Base-by-base conservation (phyloP, 2,797 vertebrate genomes). In the Eleutherodactylus coqui region DNA sequence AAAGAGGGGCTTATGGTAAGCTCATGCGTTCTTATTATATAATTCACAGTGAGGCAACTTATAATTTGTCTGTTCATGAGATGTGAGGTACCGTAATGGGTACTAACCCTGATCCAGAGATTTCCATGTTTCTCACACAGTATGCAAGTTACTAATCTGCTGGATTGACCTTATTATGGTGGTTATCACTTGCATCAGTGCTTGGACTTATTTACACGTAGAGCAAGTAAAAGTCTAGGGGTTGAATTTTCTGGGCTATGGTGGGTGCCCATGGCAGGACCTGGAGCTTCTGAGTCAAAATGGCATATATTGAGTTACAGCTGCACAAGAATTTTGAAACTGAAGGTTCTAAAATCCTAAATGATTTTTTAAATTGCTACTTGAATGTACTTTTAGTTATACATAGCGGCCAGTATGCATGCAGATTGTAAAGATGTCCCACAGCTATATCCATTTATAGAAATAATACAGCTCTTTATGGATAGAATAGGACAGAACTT, bases 1-100 rank as follows among this genome's bases (percentile, higher is more conserved):
- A 97, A 97, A 73, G 97, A 98, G 85, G 98, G 97, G 11, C 91
- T 99, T 70, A 98, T 99, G 97, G 98, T 99, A 89, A 88, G 94
- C 92, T 41, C 1, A 38, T 34, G 38, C 7, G 13, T 72, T 45
- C 24, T 41, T 45, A 27, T 2, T 70, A 17, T 70, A 24, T n/a
- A 41, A 41, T 34, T 38, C 16, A 19, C 1, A 32, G 2, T 41
- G 36, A 21, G 62, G 36, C 0, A 41, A 13, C 10, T 21, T 69
- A 32, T 64, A 14, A 24, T n/a, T 4, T 43, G 21, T 70, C 21
- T 70, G 24, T 36, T 1, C 1, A 41, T 73, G 11, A 73, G 0
- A 27, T 16, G 1, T 2, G 13, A n/a, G 24, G 11, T 27, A 73
- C 70, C 70, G 38, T 41, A 45, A 73, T 45, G 70, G 70, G 70